Conservation (phyloP, 2,888 invertebrate species). For the Allophyes oxyacanthae region DNA sequence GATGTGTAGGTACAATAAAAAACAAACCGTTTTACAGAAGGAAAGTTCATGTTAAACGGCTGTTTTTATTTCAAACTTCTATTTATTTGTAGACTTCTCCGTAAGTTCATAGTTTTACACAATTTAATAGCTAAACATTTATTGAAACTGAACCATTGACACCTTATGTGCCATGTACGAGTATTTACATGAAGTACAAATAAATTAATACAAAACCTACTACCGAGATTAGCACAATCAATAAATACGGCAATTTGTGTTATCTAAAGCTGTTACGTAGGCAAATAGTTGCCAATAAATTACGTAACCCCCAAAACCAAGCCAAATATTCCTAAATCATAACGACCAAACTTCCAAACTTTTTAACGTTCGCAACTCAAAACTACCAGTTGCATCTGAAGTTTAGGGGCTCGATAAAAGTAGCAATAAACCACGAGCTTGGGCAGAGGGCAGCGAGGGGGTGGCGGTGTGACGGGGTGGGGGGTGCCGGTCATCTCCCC, state of each 20-base stretch:
- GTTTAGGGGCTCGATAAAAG: conserved; percentile 77
- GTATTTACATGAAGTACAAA: too few species aligned
- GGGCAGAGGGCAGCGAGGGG: conserved; percentile 73
- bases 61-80: too few species aligned
- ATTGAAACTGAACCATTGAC: too few species aligned
- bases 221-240: too few species aligned
- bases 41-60: too few species aligned
- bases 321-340: conserved; percentile 46
- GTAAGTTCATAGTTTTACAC: too few species aligned
- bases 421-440: conserved; percentile 77
- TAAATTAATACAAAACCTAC: too few species aligned
- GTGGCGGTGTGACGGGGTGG: conserved; percentile 49
- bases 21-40: too few species aligned
- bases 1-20: too few species aligned
- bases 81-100: too few species aligned
- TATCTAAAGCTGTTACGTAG: neutral
- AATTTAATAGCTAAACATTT: too few species aligned
- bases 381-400: conserved; percentile 76
- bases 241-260: neutral
- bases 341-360: conserved; percentile 47
- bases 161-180: too few species aligned
- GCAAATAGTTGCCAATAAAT: conserved; percentile 11
- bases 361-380: conserved; percentile 49
- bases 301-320: conserved; percentile 7
- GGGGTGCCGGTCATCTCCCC: conserved; percentile 84